A percentile compares a stretch with the other conserved stretches of the same genome.
Conservation (phyloP, 2,797 vertebrate species). For the Emys orbicularis region DNA sequence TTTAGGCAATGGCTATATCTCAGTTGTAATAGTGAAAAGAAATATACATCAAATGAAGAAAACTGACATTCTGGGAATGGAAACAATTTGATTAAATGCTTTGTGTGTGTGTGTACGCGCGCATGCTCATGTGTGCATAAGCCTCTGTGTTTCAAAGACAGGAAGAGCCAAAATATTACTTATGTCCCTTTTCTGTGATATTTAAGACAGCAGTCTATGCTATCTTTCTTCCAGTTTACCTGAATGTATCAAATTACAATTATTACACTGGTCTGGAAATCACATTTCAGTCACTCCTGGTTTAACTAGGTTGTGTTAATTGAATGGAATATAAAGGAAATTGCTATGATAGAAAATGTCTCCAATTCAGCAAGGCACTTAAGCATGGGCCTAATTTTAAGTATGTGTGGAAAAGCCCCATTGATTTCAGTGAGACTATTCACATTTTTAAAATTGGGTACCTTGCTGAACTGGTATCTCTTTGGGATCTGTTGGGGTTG, state of each 20-base stretch:
- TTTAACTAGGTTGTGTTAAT: neutral
- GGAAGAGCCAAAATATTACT: neutral
- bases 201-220: neutral
- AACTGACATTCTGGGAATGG: neutral
- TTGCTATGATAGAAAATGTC: neutral
- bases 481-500: neutral
- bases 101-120: neutral
- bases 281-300: neutral
- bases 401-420: neutral
- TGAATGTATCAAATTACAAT: neutral
- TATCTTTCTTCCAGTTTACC: neutral
- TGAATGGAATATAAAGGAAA: neutral
- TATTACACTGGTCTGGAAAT: neutral
- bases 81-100: neutral
- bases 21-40: conserved; percentile 23
- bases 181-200: neutral
- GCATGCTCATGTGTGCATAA: no score
- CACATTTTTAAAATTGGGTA: neutral
- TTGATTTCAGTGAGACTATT: conserved; percentile 12
- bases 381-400: neutral
- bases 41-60: neutral
- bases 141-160: neutral
- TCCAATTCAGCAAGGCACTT: conserved; percentile 8
- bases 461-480: neutral
- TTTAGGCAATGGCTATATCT: neutral